These are phyloP conservation scores for Allophyes oxyacanthae DNA, from an alignment of 2,888 invertebrate genomes.

Conservation along the genomic window DNA sequence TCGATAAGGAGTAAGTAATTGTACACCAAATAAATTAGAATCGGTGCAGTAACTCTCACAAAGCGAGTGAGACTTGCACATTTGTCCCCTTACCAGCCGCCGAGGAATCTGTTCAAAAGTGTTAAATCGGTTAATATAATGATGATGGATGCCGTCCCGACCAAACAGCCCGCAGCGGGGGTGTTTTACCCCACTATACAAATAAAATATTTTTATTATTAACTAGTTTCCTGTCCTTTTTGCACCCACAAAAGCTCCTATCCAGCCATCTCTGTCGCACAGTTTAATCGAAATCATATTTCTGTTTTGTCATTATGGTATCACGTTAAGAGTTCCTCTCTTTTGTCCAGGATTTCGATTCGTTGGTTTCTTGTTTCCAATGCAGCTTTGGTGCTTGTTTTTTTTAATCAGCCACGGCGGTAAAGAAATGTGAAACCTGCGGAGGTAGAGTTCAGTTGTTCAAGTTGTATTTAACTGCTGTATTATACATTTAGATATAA, in stretches of 20 bases:
- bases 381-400: slow-evolving; percentile 70
- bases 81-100: slow-evolving; percentile 70
- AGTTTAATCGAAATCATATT: slow-evolving; percentile 89
- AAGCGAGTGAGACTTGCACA: slow-evolving; percentile 57
- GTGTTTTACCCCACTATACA: slow-evolving; percentile 89
- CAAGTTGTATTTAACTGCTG: slow-evolving; percentile 36
- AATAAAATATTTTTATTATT: slow-evolving; percentile 89
- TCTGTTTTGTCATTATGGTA: slow-evolving; percentile 89
- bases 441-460: slow-evolving; percentile 41
- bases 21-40: slow-evolving; percentile 57
- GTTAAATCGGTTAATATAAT: slow-evolving; percentile 90
- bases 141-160: slow-evolving; percentile 87
- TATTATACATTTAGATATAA: slow-evolving; percentile 27
- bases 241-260: slow-evolving; percentile 69
- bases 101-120: slow-evolving; percentile 87
- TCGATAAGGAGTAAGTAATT: slow-evolving; percentile 58
- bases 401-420: slow-evolving; percentile 76
- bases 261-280: slow-evolving; percentile 75
- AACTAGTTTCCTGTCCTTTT: slow-evolving; percentile 80
- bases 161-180: slow-evolving; percentile 89
- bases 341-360: slow-evolving; percentile 84
- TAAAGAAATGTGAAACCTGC: slow-evolving; percentile 75
- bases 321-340: slow-evolving; percentile 87
- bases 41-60: slow-evolving; percentile 37
- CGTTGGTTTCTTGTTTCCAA: slow-evolving; percentile 87